Conservation (phyloP, 2,797 vertebrate species). For the Onychomys torridus region DNA sequence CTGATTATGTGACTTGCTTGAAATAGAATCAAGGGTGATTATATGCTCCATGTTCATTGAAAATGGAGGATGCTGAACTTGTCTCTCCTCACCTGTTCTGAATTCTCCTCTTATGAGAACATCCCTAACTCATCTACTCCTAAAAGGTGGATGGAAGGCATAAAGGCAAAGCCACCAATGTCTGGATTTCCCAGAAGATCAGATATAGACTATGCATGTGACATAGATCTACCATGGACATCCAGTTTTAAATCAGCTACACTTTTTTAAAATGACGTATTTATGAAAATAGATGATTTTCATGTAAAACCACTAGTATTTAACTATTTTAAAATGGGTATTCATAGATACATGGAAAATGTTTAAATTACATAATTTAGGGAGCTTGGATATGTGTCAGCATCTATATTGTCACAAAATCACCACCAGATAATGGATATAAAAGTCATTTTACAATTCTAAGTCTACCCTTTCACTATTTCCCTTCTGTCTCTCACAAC, state of each 20-base stretch:
- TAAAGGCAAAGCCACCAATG: neutral
- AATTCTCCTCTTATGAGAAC: neutral
- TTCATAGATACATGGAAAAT: neutral
- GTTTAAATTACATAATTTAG: neutral
- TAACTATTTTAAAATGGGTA: neutral
- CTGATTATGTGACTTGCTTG: slow-evolving; percentile 26
- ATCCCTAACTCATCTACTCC: neutral
- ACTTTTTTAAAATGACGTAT: neutral
- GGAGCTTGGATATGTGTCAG: neutral
- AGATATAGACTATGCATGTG: neutral
- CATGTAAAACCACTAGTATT: neutral
- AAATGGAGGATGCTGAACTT: neutral
- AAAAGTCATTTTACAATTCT: neutral
- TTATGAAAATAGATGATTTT: neutral
- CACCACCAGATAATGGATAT: neutral
- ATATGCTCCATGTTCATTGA: neutral
- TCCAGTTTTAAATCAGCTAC: neutral
- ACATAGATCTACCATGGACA: neutral
- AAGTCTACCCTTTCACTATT: neutral
- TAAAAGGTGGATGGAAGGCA: neutral
- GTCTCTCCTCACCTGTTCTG: neutral
- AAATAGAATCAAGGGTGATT: neutral
- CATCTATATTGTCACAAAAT: neutral
- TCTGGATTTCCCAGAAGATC: neutral
- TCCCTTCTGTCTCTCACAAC: neutral